Base-by-base conservation (phyloP, 2,888 invertebrate genomes). In the Harpalus rufipes region DNA sequence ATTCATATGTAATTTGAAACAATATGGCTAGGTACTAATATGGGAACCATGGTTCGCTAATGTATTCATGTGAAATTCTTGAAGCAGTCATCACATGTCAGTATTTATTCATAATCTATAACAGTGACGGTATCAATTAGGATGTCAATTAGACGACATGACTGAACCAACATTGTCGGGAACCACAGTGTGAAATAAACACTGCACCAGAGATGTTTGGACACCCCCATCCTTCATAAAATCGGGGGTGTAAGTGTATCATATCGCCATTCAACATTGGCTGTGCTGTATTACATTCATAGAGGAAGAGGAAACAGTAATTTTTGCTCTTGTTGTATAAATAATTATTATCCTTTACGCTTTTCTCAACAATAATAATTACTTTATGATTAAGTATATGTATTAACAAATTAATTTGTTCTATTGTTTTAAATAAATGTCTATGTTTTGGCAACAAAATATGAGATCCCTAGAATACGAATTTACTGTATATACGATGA, bases 111-210 rank as follows among this genome's bases (percentile, higher is more conserved):
- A 80, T 80, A 14, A 61, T 39, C 44, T 51, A 51, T 51, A 51
- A 76, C 10, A 12, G 12, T 63, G 65, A n/a, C 32, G 18, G 51
- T 32, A 78, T 84, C 84, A 84, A 84, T 84, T 84, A 84, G 84
- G 65, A 51, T 63, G 78, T 84, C 84, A 84, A 63, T 84, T 84
- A 84, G 25, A 21, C 18, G 68, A 68, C 72, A 51, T 81, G 58
- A 78, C 56, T 78, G 78, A 78, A 76, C 76, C 63, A 84, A 84
- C 84, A 84, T 51, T 0, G 14, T 25, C 56, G 84, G 78, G 78
- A 84, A 84, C 63, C 51, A 56, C 61, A 74, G 78, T 84, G 65
- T 84, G 84, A 63, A 84, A 78, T 41, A 84, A 84, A 84, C 63
- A 84, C 32, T 56, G 51, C 44, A 74, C 56, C 21, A n/a, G 58